Conservation (phyloP, 92 coral and sea anemone species). For the Zoanthus sansibaricus region DNA sequence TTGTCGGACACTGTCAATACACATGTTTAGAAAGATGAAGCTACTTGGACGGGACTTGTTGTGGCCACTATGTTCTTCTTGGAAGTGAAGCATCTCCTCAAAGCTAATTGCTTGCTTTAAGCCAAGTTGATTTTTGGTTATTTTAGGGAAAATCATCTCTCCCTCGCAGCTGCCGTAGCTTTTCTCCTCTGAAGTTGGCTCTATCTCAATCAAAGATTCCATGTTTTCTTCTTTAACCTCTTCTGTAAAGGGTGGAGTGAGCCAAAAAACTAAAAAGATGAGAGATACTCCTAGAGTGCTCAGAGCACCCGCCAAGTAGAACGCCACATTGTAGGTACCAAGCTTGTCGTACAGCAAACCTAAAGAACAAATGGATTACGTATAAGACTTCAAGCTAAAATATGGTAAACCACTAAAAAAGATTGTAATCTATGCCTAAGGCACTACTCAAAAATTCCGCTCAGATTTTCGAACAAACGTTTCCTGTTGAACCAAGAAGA, state of each 20-base stretch:
- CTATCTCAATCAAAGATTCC: conserved; percentile 4
- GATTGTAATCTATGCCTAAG: no score
- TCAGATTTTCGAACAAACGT: no score
- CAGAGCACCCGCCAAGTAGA: conserved; percentile 32
- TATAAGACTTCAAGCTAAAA: background rate
- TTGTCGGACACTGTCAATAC: conserved; percentile 7
- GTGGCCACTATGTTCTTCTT: background rate
- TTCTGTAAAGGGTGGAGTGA: background rate
- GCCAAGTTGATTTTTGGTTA: background rate
- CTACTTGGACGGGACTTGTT: conserved; percentile 33
- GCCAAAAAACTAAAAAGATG: conserved; percentile 35
- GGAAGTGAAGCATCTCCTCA: conserved; percentile 9
- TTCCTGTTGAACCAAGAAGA: no score
- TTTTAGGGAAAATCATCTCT: background rate
- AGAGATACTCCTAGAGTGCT: conserved; percentile 38
- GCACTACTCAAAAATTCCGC: no score
- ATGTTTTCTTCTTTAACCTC: background rate
- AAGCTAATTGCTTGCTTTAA: background rate
- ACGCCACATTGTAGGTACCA: conserved; percentile 35
- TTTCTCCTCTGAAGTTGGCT: background rate
- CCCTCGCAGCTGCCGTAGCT: background rate
- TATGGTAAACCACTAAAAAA: no score
- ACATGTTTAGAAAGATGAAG: conserved; percentile 37
- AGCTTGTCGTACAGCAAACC: conserved; percentile 39
- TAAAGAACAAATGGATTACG: background rate